Percentiles rank a stretch among this genome's conserved stretches.
phyloP scores from a whole-genome alignment of 2,888 invertebrate genomes.

The Thecophora atra region DNA sequence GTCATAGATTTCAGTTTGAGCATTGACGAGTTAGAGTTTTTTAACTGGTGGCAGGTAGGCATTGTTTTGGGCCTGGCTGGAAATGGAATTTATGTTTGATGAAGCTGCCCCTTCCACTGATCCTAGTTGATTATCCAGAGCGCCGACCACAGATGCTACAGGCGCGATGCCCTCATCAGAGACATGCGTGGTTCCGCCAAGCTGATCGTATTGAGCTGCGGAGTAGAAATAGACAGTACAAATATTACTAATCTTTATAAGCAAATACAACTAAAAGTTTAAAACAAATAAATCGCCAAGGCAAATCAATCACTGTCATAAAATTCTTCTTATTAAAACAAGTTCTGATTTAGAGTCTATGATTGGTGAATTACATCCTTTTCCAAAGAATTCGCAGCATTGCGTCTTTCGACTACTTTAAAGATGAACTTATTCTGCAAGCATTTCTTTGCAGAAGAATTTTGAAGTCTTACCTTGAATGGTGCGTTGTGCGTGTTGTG shows the following conservation, averaged over 20 bases:
- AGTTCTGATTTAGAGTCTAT: no score
- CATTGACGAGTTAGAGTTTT: constrained; percentile 39
- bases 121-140: constrained; percentile 50
- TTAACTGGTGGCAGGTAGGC: constrained; percentile 53
- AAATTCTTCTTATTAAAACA: no score
- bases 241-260: neutral
- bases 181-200: constrained; percentile 62
- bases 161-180: constrained; percentile 64
- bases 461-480: constrained; percentile 61
- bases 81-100: neutral
- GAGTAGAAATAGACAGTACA: neutral
- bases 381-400: no score
- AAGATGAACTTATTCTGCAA: no score
- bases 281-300: no score
- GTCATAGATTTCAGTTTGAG: constrained; percentile 42
- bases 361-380: no score
- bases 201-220: constrained; percentile 63
- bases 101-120: neutral
- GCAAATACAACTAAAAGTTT: no score
- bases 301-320: no score
- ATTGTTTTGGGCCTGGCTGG: constrained; percentile 23
- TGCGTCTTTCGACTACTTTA: no score
- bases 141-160: constrained; percentile 61
- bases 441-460: no score
- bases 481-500: constrained; percentile 62